Evolutionary conservation across 1,140 invertebrate genomes (phyloP), one percentile per base, ranked within the genome.

Genomic region (Asobara japonica): DNA sequence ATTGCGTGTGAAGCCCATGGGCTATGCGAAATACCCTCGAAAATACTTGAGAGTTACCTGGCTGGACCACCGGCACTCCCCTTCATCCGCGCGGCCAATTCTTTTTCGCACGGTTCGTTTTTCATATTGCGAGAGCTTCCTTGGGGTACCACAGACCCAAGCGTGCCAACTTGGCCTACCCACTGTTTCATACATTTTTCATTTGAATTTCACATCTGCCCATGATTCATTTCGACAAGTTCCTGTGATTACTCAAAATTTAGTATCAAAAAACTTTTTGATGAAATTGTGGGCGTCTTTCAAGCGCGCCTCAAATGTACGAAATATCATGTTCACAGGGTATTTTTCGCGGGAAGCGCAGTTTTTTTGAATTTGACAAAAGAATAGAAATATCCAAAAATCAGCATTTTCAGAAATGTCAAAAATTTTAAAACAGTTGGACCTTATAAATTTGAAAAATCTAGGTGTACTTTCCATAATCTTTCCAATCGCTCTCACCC

Each of bases 101-200:
- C 73, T 69, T 76, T 73, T 74, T 70, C 68, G 76, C 75, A 75
- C 74, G 65, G 64, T 66, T 70, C 75, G 74, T 69, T 78, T 76
- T 76, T 56, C 51, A 56, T 56, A 56, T 56, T 22, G 51, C 68
- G 66, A 69, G 60, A 70, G 48, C 51, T 56, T 56, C 51, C 51
- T 56, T 56, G 51, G 22, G 18, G 51, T 56, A 56, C 22, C 10
- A 7, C 51, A 27, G 51, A 22, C 67, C 65, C 38, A 69, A 64
- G n/a, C 70, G 11, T 45, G 41, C 73, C 64, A 25, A 30, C 60
- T 56, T 25, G 8, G 41, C n/a, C n/a, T 29, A 30, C 41, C 69
- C 33, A 56, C 45, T 71, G 22, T 3, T 56, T 73, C 73, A 72
- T 65, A 25, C 18, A 56, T 56, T 56, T 69, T 74, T 74, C 69